Conservation (phyloP, 2,113 vertebrate genomes). For the Junco hyemalis region DNA sequence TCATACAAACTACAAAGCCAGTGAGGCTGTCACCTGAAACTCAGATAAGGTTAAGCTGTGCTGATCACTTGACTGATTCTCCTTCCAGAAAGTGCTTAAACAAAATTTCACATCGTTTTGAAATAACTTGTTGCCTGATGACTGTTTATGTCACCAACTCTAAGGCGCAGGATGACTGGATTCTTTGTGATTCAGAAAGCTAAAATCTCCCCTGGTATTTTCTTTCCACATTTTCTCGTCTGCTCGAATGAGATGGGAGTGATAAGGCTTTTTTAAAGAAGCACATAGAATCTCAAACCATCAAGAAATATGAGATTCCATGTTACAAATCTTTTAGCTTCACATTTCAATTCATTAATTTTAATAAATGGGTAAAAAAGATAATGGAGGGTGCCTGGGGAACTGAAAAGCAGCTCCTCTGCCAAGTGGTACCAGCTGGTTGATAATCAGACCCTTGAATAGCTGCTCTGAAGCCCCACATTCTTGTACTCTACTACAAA, state of each 20-base stretch:
- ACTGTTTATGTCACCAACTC: conserved; percentile 69
- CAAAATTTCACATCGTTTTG: conserved; percentile 74
- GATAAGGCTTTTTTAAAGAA: conserved; percentile 1
- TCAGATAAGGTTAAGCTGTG: conserved; percentile 77
- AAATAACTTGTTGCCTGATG: conserved; percentile 65
- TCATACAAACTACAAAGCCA: conserved; percentile 76
- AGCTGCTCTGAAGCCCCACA: neutral
- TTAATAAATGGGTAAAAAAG: neutral
- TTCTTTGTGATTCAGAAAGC: conserved; percentile 62
- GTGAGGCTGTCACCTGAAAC: conserved; percentile 71
- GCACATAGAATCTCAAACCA: neutral
- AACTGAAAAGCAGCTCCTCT: neutral
- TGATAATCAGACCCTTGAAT: neutral
- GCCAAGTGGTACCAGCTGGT: neutral
- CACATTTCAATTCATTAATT: conserved; percentile 49
- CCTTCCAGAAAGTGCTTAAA: conserved; percentile 73
- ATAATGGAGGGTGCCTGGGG: neutral
- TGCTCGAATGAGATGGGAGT: conserved; percentile 20
- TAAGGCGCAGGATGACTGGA: conserved; percentile 62
- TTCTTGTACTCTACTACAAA: neutral
- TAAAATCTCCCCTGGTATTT: conserved; percentile 58
- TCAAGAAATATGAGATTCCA: conserved; percentile 12
- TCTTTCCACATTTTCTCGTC: conserved; percentile 63
- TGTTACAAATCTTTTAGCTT: neutral
- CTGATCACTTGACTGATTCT: conserved; percentile 69